Conservation (phyloP, 2,113 vertebrate genomes). For the Cyanoramphus novaezelandiae region DNA sequence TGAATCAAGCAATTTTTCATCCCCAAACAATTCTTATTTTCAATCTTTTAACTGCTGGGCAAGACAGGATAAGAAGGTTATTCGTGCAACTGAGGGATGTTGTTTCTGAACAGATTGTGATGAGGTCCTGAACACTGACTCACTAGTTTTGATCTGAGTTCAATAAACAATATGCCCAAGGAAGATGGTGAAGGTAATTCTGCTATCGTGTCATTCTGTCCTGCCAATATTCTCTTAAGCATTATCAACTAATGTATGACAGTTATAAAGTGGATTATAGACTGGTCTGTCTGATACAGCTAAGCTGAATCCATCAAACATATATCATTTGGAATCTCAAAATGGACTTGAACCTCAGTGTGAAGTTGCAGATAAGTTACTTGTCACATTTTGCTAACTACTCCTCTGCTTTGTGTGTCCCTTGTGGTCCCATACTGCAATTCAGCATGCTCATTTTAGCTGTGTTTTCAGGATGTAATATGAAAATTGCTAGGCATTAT, state of each 20-base stretch:
- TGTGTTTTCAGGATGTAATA: constrained; percentile 14
- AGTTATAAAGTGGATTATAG: constrained; percentile 45
- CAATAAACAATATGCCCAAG: fast-evolving
- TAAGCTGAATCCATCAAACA: constrained; percentile 18
- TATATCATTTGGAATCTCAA: constrained; percentile 14
- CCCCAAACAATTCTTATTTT: neutral
- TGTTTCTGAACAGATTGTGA: neutral
- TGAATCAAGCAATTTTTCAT: neutral
- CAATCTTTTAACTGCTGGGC: neutral
- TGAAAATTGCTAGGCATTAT: constrained; percentile 36
- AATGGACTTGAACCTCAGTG: neutral
- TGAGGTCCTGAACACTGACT: neutral
- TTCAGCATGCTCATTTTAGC: neutral
- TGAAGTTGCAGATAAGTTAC: neutral
- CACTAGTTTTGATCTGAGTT: neutral
- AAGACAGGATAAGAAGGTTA: neutral
- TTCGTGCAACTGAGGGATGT: neutral
- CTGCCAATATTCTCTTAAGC: neutral
- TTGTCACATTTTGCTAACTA: neutral
- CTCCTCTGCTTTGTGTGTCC: neutral
- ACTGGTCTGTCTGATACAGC: neutral
- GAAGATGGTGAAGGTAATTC: neutral
- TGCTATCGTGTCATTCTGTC: neutral
- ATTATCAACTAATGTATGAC: constrained; percentile 9
- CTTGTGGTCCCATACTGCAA: neutral